Percentiles rank a stretch among this genome's conserved stretches.
phyloP scores from a whole-genome alignment of 1,140 invertebrate genomes.

The Stegodyphus mimosarum region DNA sequence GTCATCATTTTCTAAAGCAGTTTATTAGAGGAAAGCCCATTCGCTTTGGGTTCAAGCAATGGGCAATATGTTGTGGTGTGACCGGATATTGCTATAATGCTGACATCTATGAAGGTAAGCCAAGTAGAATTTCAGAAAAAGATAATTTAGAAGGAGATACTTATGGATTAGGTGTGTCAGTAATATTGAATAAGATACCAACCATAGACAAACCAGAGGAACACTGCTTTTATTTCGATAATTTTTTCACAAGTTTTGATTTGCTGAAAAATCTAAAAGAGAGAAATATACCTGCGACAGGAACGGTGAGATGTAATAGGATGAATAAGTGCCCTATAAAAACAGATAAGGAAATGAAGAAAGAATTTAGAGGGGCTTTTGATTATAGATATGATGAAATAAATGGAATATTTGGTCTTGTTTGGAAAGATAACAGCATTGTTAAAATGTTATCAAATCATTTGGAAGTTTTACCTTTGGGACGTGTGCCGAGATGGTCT shows the following conservation, averaged over 20 bases:
- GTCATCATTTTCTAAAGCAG: conserved; percentile 31
- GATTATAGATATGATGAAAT: conserved; percentile 39
- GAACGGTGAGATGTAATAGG: conserved; percentile 37
- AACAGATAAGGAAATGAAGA: conserved; percentile 42
- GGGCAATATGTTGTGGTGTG: conserved; percentile 19
- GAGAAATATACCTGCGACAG: conserved; percentile 33
- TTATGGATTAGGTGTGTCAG: too few species aligned
- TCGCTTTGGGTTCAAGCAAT: conserved; percentile 28
- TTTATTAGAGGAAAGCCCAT: conserved; percentile 39
- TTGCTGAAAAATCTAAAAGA: conserved; percentile 35
- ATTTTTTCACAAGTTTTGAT: conserved; percentile 41
- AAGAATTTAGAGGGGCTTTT: conserved; percentile 38
- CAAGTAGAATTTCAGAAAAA: conserved; percentile 16
- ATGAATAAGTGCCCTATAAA: conserved; percentile 39
- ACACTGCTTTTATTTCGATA: too few species aligned
- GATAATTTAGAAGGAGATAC: conserved; percentile 13
- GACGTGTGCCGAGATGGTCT: too few species aligned
- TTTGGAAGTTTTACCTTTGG: too few species aligned
- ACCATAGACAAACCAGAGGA: too few species aligned
- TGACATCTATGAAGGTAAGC: conserved; percentile 17
- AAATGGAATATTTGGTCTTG: conserved; percentile 22
- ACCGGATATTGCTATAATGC: conserved; percentile 27
- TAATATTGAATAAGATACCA: too few species aligned
- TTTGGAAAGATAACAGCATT: conserved; percentile 13
- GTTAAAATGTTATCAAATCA: conserved; percentile 1